Evolutionary conservation across 1,140 invertebrate genomes (phyloP).

Genomic region (Heliothis virescens): DNA sequence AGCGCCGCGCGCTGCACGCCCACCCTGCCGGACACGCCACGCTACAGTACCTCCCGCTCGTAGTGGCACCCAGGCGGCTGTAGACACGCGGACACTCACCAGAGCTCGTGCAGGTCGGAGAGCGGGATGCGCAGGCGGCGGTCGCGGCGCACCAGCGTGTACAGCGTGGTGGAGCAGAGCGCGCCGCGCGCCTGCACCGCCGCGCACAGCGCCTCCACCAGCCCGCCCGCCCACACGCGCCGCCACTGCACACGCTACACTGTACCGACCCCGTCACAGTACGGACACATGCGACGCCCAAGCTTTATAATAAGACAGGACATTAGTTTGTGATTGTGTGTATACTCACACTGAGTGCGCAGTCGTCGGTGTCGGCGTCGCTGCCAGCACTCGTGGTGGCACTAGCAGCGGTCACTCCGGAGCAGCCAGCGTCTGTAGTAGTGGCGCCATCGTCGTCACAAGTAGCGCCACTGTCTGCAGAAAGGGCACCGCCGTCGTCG

Average conservation of each 20-base stretch:
- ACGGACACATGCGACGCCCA: neutral
- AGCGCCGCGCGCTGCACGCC: slow-evolving; percentile 6
- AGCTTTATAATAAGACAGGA: neutral
- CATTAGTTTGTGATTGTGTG: neutral
- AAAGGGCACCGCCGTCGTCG: too few species aligned
- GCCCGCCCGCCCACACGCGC: neutral
- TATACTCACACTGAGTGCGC: too few species aligned
- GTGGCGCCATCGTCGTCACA: too few species aligned
- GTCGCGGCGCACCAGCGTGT: neutral
- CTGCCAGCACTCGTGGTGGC: too few species aligned
- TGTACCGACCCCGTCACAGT: too few species aligned
- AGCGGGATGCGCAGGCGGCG: neutral
- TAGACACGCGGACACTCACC: too few species aligned
- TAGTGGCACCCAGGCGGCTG: too few species aligned
- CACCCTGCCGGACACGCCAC: neutral
- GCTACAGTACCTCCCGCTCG: too few species aligned
- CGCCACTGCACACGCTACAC: neutral
- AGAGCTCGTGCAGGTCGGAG: slow-evolving; percentile 1
- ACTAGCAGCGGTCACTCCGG: too few species aligned
- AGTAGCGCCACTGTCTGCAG: too few species aligned
- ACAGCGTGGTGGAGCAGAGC: slow-evolving; percentile 9
- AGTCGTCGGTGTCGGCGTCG: too few species aligned
- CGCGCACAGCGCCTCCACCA: neutral
- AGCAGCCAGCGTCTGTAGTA: too few species aligned
- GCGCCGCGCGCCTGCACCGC: neutral